Evolutionary conservation across 2,113 vertebrate species (phyloP), one percentile per base, ranked within the genome.

Genomic region (Perca fluviatilis): DNA sequence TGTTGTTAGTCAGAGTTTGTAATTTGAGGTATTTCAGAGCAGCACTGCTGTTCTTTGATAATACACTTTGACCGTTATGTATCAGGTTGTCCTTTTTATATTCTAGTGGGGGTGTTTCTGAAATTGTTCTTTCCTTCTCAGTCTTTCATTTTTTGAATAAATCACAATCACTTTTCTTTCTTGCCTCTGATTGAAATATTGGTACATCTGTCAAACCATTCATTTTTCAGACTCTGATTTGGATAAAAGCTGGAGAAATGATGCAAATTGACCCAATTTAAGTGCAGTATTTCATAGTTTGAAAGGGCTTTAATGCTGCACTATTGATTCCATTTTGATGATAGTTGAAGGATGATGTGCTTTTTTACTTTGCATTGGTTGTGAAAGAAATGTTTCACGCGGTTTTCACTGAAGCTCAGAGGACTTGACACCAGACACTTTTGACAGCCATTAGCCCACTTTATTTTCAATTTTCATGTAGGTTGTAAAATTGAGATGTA

Each of bases 21-120:
- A 43, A 3, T 23, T 62, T 9, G 50, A 43, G 40, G 64, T 60
- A 46, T 50, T 80, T 66, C 53, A 71, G 58, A 75, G 23, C 5
- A 75, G 13, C 27, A 30, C 49, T 63, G 69, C 62, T 47, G 33
- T 53, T 77, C 27, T 61, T 40, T 75, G 14, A 62, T 54, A 10
- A 54, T 6, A 46, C 61, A 60, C 40, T n/a, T 27, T 40, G 12
- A 13, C 3, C 40, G 14, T 21, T 10, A 46, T 6, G 27, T 53
- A 64, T 63, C 30, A 18, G 47, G 1, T 43, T 19, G 21, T 30
- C 25, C 25, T 53, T 53, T 53, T n/a, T n/a, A 30, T 53, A 5
- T 69, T 3, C 18, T 3, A 16, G 23, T 33, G 5, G 30, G 30
- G 4, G 30, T 27, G 30, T 33, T 33, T 33, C 4, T 33, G 30